A percentile compares a stretch with the other conserved stretches of the same genome.
These are phyloP conservation scores for Notodonta ziczac DNA, from an alignment of 2,888 invertebrate species.

Conservation along the genomic window DNA sequence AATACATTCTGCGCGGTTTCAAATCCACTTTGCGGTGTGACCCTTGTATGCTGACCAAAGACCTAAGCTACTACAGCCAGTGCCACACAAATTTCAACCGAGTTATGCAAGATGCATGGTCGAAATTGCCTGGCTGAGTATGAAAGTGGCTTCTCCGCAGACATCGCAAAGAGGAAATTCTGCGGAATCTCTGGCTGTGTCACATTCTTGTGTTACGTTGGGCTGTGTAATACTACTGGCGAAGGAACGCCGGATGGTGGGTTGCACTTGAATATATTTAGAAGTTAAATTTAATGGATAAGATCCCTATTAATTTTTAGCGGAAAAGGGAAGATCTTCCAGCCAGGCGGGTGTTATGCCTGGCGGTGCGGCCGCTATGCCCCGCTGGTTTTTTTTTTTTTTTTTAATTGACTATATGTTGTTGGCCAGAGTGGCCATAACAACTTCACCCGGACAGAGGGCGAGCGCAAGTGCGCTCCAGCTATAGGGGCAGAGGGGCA, in stretches of 20 bases:
- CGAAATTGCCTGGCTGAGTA: conserved; percentile 15
- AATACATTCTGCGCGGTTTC: conserved; percentile 64
- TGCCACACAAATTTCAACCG: conserved; percentile 24
- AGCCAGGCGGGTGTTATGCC: too few relatives aligned
- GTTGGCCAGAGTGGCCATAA: too few relatives aligned
- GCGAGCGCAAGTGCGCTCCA: too few relatives aligned
- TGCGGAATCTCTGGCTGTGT: conserved; percentile 35
- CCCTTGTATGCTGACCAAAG: conserved; percentile 43
- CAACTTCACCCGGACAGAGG: too few relatives aligned
- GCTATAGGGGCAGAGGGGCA: too few relatives aligned
- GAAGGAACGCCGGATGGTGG: neutral
- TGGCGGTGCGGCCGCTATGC: too few relatives aligned
- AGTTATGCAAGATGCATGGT: conserved; percentile 15
- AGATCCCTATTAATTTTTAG: too few relatives aligned
- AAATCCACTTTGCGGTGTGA: conserved; percentile 64
- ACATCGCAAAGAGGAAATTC: conserved; percentile 38
- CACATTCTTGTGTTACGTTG: conserved; percentile 27
- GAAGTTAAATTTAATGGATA: too few relatives aligned
- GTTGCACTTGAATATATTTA: too few relatives aligned
- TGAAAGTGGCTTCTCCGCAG: conserved; percentile 31
- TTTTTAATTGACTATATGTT: too few relatives aligned
- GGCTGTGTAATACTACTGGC: neutral
- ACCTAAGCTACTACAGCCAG: conserved; percentile 29
- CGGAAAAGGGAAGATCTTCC: too few relatives aligned
- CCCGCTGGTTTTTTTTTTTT: too few relatives aligned